Evolutionary conservation across 2,888 invertebrate species (phyloP).

Genomic region (Geotrupes spiniger): DNA sequence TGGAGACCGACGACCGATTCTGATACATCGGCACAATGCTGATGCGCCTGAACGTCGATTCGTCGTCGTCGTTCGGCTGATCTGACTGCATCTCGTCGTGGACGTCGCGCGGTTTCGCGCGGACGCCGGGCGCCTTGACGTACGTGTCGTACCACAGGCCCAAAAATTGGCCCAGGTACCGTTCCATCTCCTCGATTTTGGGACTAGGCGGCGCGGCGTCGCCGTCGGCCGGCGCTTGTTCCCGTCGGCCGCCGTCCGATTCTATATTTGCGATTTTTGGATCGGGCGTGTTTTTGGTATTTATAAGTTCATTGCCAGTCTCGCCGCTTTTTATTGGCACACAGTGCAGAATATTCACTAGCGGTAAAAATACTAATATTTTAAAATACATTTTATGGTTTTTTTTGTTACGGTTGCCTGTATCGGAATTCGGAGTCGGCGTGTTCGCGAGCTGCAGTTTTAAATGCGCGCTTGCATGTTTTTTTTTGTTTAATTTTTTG

Average conservation of each 20-base stretch:
- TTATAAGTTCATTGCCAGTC: constrained; percentile 2
- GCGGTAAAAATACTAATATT: constrained; percentile 1
- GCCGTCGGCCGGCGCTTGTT: neutral
- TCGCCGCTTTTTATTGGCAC: constrained; percentile 1
- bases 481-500: no score
- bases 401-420: neutral
- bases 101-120: constrained; percentile 15
- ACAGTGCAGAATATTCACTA: neutral
- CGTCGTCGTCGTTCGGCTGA: constrained; percentile 24
- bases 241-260: neutral
- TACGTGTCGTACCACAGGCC: neutral
- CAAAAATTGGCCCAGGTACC: no score
- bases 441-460: no score
- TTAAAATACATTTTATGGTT: neutral
- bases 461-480: no score
- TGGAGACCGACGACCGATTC: constrained; percentile 7
- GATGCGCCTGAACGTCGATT: constrained; percentile 7
- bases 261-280: neutral
- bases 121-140: constrained; percentile 20
- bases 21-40: constrained; percentile 15
- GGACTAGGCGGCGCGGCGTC: neutral
- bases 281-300: constrained; percentile 1
- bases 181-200: neutral
- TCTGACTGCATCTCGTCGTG: constrained; percentile 33
- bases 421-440: neutral